These are phyloP conservation scores for Hecatera dysodea DNA, from an alignment of 2,888 invertebrate species.

Conservation along the genomic window DNA sequence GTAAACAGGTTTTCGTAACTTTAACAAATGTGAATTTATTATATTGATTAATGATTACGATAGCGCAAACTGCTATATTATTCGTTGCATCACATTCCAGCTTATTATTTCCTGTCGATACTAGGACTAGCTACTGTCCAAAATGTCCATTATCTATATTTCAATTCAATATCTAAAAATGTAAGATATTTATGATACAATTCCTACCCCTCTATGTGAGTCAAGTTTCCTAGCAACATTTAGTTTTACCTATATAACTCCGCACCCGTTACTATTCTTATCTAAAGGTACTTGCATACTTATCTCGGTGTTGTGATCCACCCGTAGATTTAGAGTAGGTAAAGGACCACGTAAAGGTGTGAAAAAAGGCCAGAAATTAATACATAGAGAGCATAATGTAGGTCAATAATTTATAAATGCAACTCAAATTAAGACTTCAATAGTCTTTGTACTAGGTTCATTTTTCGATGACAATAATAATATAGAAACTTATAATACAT, in stretches of 20 bases:
- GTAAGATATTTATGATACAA: conserved; percentile 15
- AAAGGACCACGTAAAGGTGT: conserved; percentile 69
- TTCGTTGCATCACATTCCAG: conserved; percentile 31
- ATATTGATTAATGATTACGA: conserved; percentile 19
- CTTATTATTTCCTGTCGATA: conserved; percentile 23
- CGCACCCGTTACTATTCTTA: conserved; percentile 52
- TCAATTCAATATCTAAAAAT: conserved; percentile 28
- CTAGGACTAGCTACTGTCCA: conserved; percentile 25
- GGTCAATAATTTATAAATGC: conserved; percentile 31
- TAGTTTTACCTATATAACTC: conserved; percentile 46
- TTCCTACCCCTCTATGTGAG: conserved; percentile 18
- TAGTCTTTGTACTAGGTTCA: conserved; percentile 20
- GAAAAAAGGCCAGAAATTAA: conserved; percentile 34
- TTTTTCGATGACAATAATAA: conserved; percentile 53
- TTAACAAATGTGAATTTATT: conserved; percentile 28
- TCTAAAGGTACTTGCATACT: conserved; percentile 61
- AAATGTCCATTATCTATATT: conserved; percentile 42
- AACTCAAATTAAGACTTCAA: conserved; percentile 32
- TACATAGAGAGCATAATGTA: conserved; percentile 9
- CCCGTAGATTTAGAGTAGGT: conserved; percentile 71
- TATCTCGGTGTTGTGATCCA: conserved; percentile 76
- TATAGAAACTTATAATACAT: conserved; percentile 29
- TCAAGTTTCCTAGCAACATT: conserved; percentile 32
- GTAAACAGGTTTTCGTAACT: conserved; percentile 26
- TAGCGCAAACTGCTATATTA: conserved; percentile 35